These are phyloP conservation scores for Phylloscopus trochiloides DNA, from an alignment of 2,113 vertebrate genomes.

Conservation along the genomic window DNA sequence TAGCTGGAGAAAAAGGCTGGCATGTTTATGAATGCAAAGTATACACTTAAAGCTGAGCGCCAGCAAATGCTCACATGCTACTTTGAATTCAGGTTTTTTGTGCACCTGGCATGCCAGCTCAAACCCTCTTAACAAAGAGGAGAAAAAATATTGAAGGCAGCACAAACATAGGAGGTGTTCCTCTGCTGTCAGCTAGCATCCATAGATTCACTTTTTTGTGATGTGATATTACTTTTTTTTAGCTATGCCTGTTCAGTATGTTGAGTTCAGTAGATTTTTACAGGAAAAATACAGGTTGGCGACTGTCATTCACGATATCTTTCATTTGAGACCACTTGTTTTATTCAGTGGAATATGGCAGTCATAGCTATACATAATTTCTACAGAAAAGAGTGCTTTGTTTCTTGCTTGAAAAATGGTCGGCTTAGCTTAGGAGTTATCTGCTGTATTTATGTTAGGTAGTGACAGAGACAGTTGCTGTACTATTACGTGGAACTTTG, in stretches of 20 bases:
- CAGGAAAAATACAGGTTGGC: constrained; percentile 33
- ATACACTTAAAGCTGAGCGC: constrained; percentile 7
- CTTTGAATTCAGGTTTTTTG: constrained; percentile 44
- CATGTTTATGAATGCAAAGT: constrained; percentile 52
- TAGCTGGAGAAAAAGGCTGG: constrained; percentile 16
- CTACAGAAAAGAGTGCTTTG: constrained; percentile 30
- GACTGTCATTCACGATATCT: neutral
- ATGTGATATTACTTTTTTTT: neutral
- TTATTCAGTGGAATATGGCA: constrained; percentile 18
- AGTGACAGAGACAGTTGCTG: constrained; percentile 12
- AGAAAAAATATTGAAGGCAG: constrained; percentile 2
- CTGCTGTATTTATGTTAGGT: constrained; percentile 27
- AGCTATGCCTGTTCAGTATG: neutral
- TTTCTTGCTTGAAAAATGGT: constrained; percentile 46
- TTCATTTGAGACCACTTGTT: constrained; percentile 3
- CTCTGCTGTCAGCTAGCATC: constrained; percentile 1
- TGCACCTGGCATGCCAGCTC: constrained; percentile 30
- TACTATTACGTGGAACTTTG: neutral
- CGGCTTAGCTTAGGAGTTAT: neutral
- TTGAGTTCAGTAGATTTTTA: neutral
- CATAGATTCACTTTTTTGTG: neutral
- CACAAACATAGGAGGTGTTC: constrained; percentile 21
- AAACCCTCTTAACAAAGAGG: constrained; percentile 32
- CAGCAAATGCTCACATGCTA: constrained; percentile 23
- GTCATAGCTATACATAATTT: constrained; percentile 46